Conservation (phyloP, 2,113 vertebrate species). For the Laterallus jamaicensis region DNA sequence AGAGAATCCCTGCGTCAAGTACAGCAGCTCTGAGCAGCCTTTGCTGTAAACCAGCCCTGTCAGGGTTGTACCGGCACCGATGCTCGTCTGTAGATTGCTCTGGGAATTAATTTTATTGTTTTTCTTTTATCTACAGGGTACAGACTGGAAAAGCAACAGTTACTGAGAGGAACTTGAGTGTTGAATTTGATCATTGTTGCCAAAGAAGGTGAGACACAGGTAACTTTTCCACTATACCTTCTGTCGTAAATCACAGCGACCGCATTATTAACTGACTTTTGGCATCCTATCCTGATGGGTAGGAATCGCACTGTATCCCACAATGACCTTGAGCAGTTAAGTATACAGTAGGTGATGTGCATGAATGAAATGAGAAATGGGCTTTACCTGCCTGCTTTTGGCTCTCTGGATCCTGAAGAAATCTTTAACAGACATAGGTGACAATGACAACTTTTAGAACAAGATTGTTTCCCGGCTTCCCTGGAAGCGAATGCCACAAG, state of each 20-base stretch:
- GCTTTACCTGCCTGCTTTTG: not conserved
- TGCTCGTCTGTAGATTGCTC: not conserved
- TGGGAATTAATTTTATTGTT: not conserved
- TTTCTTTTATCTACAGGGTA: not conserved
- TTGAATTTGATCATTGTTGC: not conserved
- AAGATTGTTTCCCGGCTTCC: not conserved
- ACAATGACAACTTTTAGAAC: not conserved
- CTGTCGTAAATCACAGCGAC: not conserved
- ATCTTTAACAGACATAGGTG: not conserved
- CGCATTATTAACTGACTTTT: not conserved
- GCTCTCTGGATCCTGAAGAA: not conserved
- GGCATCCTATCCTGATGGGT: not conserved
- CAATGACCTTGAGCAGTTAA: not conserved
- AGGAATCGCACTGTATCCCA: not conserved
- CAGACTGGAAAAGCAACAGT: not conserved
- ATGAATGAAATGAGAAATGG: not conserved
- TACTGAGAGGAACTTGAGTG: not conserved
- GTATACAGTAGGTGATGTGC: not conserved
- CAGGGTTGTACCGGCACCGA: not conserved
- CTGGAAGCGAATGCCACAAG: not conserved
- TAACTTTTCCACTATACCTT: not conserved
- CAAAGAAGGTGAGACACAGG: not conserved
- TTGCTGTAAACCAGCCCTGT: not conserved
- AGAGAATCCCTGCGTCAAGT: not conserved
- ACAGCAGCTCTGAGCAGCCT: not conserved